Evolutionary conservation across 1,140 invertebrate genomes (phyloP).

Genomic region (Zaprionus ornatus): DNA sequence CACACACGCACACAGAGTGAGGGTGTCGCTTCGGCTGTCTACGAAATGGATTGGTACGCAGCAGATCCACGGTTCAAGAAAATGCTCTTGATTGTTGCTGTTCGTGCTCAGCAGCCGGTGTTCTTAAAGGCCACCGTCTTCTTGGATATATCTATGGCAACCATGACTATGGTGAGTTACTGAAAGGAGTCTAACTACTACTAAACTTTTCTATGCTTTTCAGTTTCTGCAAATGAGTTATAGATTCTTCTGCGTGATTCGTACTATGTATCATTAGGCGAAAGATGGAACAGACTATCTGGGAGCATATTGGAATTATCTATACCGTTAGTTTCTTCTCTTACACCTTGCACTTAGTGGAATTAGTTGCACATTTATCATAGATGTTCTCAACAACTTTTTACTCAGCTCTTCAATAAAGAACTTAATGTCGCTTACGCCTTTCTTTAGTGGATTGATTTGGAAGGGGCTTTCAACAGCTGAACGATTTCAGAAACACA

Average conservation of each 20-base stretch:
- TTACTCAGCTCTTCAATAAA: not conserved
- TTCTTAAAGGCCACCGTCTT: conserved; percentile 24
- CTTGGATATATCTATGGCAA: conserved; percentile 18
- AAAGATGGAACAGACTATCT: too few relatives aligned
- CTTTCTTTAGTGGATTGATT: not conserved
- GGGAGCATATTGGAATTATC: too few relatives aligned
- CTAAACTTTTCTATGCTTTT: not conserved
- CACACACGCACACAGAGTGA: not conserved
- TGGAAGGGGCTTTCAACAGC: not conserved
- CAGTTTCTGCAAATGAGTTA: conserved; percentile 25
- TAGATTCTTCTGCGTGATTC: conserved; percentile 29
- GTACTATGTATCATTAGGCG: conserved; percentile 13
- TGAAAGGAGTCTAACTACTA: not conserved
- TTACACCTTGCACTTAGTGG: not conserved
- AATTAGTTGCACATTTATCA: not conserved
- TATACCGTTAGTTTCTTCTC: not conserved
- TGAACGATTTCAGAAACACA: conserved; percentile 7
- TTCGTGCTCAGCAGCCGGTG: conserved; percentile 19
- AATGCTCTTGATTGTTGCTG: conserved; percentile 21
- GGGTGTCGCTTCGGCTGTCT: conserved; percentile 13
- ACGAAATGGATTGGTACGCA: conserved; percentile 19
- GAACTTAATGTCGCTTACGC: not conserved
- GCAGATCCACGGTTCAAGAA: conserved; percentile 7
- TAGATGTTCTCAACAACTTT: not conserved
- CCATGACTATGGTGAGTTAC: conserved; percentile 20